Percentiles rank a stretch among this genome's conserved stretches.
phyloP scores from a whole-genome alignment of 2,797 vertebrate species.

The Nothura maculosa region DNA sequence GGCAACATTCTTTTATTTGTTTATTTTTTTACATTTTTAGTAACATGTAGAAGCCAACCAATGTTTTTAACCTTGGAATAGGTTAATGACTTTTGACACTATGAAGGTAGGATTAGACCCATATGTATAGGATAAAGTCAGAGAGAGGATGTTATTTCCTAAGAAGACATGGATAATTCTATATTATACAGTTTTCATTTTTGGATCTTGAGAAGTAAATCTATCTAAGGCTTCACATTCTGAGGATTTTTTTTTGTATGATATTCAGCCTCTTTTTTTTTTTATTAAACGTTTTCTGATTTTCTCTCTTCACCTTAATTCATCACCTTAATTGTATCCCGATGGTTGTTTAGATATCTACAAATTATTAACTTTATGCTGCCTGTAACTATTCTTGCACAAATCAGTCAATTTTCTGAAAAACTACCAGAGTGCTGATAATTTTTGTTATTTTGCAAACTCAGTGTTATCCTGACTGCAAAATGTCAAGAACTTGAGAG shows the following conservation, averaged over 20 bases:
- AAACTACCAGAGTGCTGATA: not conserved
- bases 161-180: not conserved
- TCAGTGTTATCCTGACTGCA: not conserved
- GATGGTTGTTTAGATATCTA: not conserved
- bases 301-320: not conserved
- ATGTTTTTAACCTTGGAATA: not conserved
- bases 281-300: too few relatives aligned
- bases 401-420: not conserved
- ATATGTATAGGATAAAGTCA: not conserved
- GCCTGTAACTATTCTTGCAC: not conserved
- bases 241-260: not conserved
- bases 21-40: not conserved
- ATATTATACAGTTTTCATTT: not conserved
- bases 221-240: not conserved
- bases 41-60: not conserved
- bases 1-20: not conserved
- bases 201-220: not conserved
- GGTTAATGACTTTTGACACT: not conserved
- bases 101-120: not conserved
- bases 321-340: not conserved
- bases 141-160: not conserved
- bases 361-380: not conserved
- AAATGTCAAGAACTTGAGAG: not conserved
- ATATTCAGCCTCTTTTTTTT: not conserved
- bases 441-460: not conserved